Evolutionary conservation across 2,113 vertebrate genomes (phyloP), one percentile per base, ranked within the genome.

Genomic region (Scortum barcoo): DNA sequence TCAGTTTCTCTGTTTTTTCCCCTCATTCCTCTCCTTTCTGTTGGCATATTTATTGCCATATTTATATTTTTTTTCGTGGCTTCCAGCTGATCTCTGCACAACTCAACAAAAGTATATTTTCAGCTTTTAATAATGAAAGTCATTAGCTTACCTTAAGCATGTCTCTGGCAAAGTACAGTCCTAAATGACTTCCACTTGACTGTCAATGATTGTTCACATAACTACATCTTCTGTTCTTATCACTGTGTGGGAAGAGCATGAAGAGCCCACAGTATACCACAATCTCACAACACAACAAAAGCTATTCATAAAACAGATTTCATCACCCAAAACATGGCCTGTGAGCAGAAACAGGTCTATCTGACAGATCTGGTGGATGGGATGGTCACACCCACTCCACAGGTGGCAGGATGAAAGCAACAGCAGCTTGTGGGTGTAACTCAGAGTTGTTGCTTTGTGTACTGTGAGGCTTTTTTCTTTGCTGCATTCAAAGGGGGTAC

Each of bases 361-460:
- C 66, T 88, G 92, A 90, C 91, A 92, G 89, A 93, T 92, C 92
- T 87, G 86, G 81, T 88, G 84, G 84, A 84, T 83, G 26, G 65
- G 84, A 89, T 90, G 87, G 85, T 81, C 90, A 92, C 90, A 87
- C 93, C 92, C 89, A 93, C 91, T 92, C 77, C 85, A 87, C 93
- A 94, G 92, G 93, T 94, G 92, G 90, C 87, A 84, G 60, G 72
- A 88, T 84, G 87, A 91, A 91, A 86, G 91, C 89, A 86, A 81
- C 90, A 92, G 91, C 87, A 91, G 86, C 87, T 76, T 89, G 93
- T 92, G 92, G 91, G 91, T 88, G 92, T 89, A 85, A 85, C 82
- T 84, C 65, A 44, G 50, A 78, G 82, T 83, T 86, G 78, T 67
- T 87, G 81, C 78, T 87, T 63, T 85, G 78, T 88, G 62, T 68